Evolutionary conservation across 2,113 vertebrate species (phyloP).

Genomic region (Halcyon senegalensis): DNA sequence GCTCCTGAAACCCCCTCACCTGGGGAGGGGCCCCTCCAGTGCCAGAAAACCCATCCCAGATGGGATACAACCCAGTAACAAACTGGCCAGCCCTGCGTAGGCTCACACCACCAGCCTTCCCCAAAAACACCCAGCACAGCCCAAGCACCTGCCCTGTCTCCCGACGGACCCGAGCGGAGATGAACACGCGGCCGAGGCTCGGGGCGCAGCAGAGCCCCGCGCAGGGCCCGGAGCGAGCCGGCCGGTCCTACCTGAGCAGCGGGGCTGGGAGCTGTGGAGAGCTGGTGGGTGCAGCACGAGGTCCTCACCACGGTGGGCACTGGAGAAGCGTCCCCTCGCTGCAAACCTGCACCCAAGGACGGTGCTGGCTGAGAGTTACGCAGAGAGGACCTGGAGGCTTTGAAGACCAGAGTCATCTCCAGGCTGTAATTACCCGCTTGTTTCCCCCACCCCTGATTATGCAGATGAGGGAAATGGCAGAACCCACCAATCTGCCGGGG

Average conservation of each 20-base stretch:
- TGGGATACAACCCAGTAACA: fast-evolving
- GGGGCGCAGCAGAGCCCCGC: not conserved
- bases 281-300: not conserved
- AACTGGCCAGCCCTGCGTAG: not conserved
- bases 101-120: not conserved
- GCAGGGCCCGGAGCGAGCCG: fast-evolving
- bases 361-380: not conserved
- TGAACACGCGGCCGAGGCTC: fast-evolving
- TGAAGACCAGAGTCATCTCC: not conserved
- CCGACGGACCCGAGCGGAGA: fast-evolving
- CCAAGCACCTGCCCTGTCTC: not conserved
- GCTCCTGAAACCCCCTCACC: not conserved
- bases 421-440: conserved; percentile 19
- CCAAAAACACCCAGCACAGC: fast-evolving
- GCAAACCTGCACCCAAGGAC: fast-evolving
- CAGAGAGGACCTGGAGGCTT: not conserved
- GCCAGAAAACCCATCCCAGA: not conserved
- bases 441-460: conserved; percentile 36
- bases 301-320: fast-evolving
- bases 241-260: not conserved
- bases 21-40: not conserved
- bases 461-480: not conserved
- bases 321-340: fast-evolving
- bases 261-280: not conserved
- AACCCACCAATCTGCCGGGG: not conserved